Evolutionary conservation across 2,888 invertebrate genomes (phyloP).

Genomic region (Mythimna albipuncta): DNA sequence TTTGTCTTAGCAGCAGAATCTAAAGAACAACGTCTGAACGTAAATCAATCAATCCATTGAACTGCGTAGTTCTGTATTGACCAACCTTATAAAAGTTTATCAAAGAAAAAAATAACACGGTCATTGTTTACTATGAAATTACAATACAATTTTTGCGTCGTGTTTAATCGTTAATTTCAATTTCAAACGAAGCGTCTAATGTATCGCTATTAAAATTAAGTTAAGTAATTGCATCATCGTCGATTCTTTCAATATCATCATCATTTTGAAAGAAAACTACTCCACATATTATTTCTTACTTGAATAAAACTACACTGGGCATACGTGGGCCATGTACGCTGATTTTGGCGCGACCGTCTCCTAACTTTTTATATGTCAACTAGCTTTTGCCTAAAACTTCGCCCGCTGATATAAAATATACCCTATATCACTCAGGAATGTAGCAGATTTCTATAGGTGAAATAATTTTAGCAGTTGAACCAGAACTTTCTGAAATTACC

Average conservation of each 20-base stretch:
- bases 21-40: neutral
- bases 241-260: neutral
- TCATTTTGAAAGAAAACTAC: neutral
- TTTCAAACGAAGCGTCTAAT: neutral
- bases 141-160: neutral
- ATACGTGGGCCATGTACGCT: too few relatives aligned
- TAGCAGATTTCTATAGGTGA: too few relatives aligned
- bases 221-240: neutral
- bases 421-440: too few relatives aligned
- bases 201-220: too few relatives aligned
- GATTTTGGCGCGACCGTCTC: too few relatives aligned
- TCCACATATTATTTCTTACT: neutral
- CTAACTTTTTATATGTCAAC: too few relatives aligned
- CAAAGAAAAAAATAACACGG: too few relatives aligned
- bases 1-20: neutral
- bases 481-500: too few relatives aligned
- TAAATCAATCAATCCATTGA: slow-evolving; percentile 22
- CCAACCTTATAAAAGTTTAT: too few relatives aligned
- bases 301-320: neutral
- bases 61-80: neutral
- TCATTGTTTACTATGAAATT: neutral
- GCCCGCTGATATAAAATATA: too few relatives aligned
- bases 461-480: too few relatives aligned
- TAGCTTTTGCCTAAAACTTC: too few relatives aligned
- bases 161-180: neutral